phyloP scores from a whole-genome alignment of 2,113 vertebrate genomes.

The Channa maculata region DNA sequence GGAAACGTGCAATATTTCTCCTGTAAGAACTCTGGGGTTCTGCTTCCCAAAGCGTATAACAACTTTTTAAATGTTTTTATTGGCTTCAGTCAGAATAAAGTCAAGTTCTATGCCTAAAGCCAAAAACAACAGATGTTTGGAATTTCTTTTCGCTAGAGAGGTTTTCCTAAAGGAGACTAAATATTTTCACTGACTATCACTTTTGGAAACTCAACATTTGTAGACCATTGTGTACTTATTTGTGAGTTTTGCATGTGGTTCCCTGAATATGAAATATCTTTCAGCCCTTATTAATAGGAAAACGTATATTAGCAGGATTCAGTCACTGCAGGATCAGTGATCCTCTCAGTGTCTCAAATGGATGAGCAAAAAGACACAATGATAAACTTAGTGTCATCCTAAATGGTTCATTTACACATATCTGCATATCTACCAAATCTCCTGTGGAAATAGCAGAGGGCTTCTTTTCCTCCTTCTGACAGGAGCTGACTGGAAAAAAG shows the following conservation, averaged over 20 bases:
- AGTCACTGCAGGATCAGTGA: too few species aligned
- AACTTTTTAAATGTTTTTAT: background rate
- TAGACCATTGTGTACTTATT: background rate
- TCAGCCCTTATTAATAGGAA: background rate
- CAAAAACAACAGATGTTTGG: constrained; percentile 6
- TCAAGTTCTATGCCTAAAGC: background rate
- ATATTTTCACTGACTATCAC: background rate
- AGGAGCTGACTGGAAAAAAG: too few species aligned
- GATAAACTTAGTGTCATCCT: too few species aligned
- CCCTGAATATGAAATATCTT: background rate
- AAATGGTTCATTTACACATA: too few species aligned
- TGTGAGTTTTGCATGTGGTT: background rate
- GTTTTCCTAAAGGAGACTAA: background rate
- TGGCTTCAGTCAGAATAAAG: background rate
- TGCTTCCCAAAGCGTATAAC: background rate
- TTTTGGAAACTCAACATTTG: too few species aligned
- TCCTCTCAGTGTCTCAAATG: too few species aligned
- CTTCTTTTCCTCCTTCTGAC: too few species aligned
- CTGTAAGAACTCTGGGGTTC: background rate
- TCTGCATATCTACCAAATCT: too few species aligned
- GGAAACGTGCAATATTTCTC: background rate
- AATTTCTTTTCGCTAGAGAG: background rate
- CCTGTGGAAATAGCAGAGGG: too few species aligned
- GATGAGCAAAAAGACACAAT: too few species aligned
- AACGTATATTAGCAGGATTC: background rate